Evolutionary conservation across 2,113 vertebrate genomes (phyloP).

Genomic region (Promerops cafer): DNA sequence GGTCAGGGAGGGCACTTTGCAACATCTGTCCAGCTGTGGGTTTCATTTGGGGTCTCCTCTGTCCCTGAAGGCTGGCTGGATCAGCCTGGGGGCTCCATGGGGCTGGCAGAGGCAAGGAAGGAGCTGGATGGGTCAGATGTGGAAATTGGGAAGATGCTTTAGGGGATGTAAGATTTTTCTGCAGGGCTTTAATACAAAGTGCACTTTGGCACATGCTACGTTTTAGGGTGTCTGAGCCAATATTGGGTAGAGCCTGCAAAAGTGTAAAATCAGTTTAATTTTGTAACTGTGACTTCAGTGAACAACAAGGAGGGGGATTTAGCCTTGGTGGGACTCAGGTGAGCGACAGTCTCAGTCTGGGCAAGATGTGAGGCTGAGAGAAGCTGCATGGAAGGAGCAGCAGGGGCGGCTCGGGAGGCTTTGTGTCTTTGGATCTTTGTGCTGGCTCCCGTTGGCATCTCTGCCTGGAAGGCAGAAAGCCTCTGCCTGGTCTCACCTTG

Average conservation of each 20-base stretch:
- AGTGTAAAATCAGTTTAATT: background rate
- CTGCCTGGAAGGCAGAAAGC: background rate
- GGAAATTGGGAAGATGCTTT: background rate
- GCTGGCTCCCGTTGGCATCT: background rate
- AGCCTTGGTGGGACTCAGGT: background rate
- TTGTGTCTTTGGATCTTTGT: background rate
- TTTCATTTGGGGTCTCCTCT: background rate
- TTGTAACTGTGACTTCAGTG: background rate
- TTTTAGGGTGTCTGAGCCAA: background rate
- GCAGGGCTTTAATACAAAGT: background rate
- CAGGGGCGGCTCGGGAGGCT: background rate
- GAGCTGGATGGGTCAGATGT: background rate
- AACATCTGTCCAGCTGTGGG: background rate
- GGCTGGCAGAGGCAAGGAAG: background rate
- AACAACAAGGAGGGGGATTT: background rate
- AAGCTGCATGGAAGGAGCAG: background rate
- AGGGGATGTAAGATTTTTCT: background rate
- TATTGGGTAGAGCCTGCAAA: background rate
- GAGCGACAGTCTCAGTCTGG: background rate
- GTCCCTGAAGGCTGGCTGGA: background rate
- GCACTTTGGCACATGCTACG: accelerated
- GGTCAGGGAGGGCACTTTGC: background rate
- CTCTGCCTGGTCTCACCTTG: conserved; percentile 78
- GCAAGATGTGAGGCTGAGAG: background rate
- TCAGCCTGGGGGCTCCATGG: background rate